Base-by-base conservation (phyloP, 2,113 vertebrate genomes). In the Symphodus melops region DNA sequence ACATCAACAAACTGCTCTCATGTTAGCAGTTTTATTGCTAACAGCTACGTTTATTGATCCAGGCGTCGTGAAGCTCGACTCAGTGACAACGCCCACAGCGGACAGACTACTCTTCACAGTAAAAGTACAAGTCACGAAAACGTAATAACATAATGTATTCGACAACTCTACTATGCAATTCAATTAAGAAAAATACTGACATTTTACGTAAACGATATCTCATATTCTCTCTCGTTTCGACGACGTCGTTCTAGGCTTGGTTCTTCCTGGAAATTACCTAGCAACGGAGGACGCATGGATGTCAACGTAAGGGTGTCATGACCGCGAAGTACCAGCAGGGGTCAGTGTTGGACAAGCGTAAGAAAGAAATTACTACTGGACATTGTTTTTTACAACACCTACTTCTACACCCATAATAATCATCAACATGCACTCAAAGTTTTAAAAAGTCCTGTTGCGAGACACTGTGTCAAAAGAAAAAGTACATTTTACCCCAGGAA, bases 231-330 rank as follows among this genome's bases (percentile, higher is more conserved):
- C 54, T 19, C 20, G 52, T 59, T 41, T 19, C n/a, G 73, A 65
- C 53, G 41, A 63, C 52, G 60, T 64, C 61, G 49, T 37, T 57
- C 39, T 23, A 55, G 69, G 57, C 33, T 81, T 72, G 83, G 74
- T 58, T 62, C 80, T 85, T 84, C 70, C 82, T 80, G 53, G 72
- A 39, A 62, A 90, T 91, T 78, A 87, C 91, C 87, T 90, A 91
- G 91, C 92, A 92, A 92, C 91, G 75, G 79, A 67, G 72, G 88
- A 92, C 90, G 88, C 88, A 54, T 41, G 77, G 83, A 88, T 19
- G 86, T 86, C 68, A 83, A 46, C 44, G 7, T 55, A 58, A 58
- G 17, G 20, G 5, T 25, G 76, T 66, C 3, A 1, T 53, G 56
- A 48, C 65, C 9, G 19, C 2, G 0, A 0, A 0, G 0, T 0